Percentiles rank a stretch among this genome's conserved stretches.
Conservation (phyloP, 1,140 invertebrate species). For the Callitettix versicolor region DNA sequence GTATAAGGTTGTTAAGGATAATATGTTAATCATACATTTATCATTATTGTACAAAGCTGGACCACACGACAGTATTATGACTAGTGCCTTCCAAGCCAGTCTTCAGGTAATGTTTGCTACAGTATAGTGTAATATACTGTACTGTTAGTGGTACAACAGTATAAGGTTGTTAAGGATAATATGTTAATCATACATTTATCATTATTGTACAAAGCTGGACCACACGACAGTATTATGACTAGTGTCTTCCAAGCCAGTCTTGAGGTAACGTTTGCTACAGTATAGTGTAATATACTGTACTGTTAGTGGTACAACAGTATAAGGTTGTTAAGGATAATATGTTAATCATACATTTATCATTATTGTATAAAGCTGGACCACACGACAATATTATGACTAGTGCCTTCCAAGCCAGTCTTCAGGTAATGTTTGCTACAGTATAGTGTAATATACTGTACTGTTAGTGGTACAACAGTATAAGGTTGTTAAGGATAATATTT, state of each 20-base stretch:
- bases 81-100: conserved; percentile 93
- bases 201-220: conserved; percentile 80
- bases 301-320: too few species aligned
- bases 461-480: too few species aligned
- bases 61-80: conserved; percentile 93
- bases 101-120: conserved; percentile 49
- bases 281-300: too few species aligned
- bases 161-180: too few species aligned
- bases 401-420: conserved; percentile 90
- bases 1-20: too few species aligned
- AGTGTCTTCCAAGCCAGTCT: conserved; percentile 94
- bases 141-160: too few species aligned
- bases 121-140: too few species aligned
- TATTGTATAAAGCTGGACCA: conserved; percentile 81
- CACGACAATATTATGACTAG: conserved; percentile 95
- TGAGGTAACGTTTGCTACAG: conserved; percentile 44
- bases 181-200: conserved; percentile 83
- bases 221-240: conserved; percentile 93
- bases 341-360: conserved; percentile 79
- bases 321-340: too few species aligned
- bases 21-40: conserved; percentile 86
- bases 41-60: conserved; percentile 77
- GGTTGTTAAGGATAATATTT: too few species aligned
- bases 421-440: conserved; percentile 41
- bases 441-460: too few species aligned